Conservation (phyloP, 1,140 invertebrate genomes). For the Drosophila nebulosa region DNA sequence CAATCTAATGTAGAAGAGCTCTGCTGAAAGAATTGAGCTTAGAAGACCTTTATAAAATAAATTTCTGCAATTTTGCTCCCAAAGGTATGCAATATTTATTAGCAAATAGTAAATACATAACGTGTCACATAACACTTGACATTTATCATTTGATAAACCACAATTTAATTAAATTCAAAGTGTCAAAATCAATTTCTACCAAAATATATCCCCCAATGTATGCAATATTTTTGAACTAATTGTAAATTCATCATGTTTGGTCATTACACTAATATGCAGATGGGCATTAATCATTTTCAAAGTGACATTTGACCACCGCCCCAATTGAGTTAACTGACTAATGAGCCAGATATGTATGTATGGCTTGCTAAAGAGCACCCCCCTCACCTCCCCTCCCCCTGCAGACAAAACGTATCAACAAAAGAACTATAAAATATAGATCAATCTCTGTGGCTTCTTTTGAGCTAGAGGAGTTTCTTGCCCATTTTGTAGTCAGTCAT, state of each 20-base stretch:
- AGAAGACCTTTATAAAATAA: no score
- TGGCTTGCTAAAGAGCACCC: neutral
- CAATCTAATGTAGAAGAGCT: no score
- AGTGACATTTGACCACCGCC: conserved; percentile 27
- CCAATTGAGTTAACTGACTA: conserved; percentile 13
- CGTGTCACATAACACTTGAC: no score
- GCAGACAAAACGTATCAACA: conserved; percentile 33
- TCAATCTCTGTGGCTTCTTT: conserved; percentile 36
- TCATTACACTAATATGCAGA: neutral
- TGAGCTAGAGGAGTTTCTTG: conserved; percentile 5
- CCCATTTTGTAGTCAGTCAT: conserved; percentile 41
- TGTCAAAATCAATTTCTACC: no score
- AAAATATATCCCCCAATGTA: neutral
- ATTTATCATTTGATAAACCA: no score
- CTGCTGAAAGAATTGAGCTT: no score
- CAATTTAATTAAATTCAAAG: no score
- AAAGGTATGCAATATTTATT: no score
- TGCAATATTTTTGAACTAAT: neutral
- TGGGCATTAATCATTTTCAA: conserved; percentile 36
- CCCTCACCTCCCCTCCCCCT: no score
- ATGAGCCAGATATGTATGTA: conserved; percentile 29
- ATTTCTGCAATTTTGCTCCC: no score
- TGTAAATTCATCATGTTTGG: neutral
- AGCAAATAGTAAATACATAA: no score
- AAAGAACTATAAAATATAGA: conserved; percentile 50